phyloP scores from a whole-genome alignment of 2,888 invertebrate species.

The Monopis laevigella region DNA sequence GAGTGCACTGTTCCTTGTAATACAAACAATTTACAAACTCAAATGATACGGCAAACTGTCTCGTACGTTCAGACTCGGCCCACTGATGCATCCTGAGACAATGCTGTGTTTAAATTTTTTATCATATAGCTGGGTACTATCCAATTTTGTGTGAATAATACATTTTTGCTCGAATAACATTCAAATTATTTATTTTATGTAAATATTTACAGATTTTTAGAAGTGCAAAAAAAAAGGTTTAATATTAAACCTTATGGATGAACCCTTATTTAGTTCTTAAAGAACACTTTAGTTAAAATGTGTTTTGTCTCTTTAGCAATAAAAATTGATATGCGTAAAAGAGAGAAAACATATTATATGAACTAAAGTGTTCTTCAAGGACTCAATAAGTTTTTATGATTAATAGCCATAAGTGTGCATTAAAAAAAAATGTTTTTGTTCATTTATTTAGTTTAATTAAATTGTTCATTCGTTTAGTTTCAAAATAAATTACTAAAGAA shows the following conservation, averaged over 20 bases:
- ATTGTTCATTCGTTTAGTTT: too few relatives aligned
- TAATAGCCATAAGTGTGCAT: too few relatives aligned
- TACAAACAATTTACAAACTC: constrained; percentile 25
- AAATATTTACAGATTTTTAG: neutral
- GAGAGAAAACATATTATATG: too few relatives aligned
- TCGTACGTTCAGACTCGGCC: constrained; percentile 12
- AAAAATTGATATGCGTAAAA: too few relatives aligned
- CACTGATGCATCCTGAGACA: constrained; percentile 9
- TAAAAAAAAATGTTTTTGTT: too few relatives aligned
- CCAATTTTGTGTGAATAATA: neutral
- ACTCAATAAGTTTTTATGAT: too few relatives aligned
- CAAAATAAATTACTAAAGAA: too few relatives aligned
- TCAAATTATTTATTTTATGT: neutral
- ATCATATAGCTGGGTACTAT: neutral
- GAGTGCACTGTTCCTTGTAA: constrained; percentile 14
- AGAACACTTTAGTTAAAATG: too few relatives aligned
- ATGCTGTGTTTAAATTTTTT: neutral
- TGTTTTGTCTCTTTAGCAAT: too few relatives aligned
- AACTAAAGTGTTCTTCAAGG: too few relatives aligned
- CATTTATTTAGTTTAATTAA: too few relatives aligned
- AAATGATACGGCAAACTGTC: constrained; percentile 24
- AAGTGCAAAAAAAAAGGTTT: neutral
- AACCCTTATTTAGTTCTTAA: too few relatives aligned
- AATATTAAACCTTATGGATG: neutral
- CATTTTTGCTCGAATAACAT: neutral